Percentiles rank a stretch among this genome's conserved stretches.
Evolutionary conservation across 2,113 vertebrate species (phyloP).

Genomic region (Notarius lentiginosus): DNA sequence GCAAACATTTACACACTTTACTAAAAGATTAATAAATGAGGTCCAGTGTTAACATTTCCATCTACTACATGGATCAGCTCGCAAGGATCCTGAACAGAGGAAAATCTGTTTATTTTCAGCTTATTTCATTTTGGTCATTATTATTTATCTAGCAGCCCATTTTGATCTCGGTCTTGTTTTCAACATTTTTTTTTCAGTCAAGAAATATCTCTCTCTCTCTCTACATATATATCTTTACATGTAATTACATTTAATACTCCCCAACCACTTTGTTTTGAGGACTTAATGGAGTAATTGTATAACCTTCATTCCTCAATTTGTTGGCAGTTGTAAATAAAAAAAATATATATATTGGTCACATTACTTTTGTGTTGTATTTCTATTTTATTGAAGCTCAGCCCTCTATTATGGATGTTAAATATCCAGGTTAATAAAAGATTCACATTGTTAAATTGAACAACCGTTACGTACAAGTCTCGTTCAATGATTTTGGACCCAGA

Average conservation of each 20-base stretch:
- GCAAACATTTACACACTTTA: neutral
- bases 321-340: constrained; percentile 14
- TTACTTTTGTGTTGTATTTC: neutral
- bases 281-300: neutral
- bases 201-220: neutral
- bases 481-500: neutral
- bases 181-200: neutral
- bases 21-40: neutral
- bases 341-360: neutral
- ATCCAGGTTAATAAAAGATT: neutral
- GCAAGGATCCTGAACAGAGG: neutral
- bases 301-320: constrained; percentile 5
- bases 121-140: neutral
- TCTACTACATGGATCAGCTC: neutral
- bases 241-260: neutral
- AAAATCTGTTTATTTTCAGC: neutral
- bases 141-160: neutral
- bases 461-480: neutral
- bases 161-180: neutral
- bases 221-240: neutral
- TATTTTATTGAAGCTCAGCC: neutral
- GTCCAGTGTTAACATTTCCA: neutral
- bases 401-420: neutral
- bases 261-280: neutral
- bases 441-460: neutral